Percentiles rank a stretch among this genome's conserved stretches.
Conservation (phyloP, 2,888 invertebrate genomes). For the Drosophila cognata region DNA sequence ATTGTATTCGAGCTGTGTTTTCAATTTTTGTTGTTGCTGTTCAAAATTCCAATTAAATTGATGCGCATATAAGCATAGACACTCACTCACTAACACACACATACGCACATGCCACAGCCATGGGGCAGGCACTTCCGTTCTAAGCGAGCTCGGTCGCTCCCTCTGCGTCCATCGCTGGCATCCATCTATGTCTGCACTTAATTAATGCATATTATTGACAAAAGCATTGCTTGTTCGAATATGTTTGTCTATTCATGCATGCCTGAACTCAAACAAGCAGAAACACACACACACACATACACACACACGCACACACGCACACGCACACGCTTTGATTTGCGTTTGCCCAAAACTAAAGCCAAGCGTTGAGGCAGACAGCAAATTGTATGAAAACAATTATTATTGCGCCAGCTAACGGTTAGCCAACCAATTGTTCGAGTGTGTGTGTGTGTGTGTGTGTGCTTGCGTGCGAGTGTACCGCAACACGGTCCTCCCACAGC, state of each 20-base stretch:
- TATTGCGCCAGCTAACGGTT: conserved; percentile 49
- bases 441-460: neutral
- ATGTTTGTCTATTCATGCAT: conserved; percentile 71
- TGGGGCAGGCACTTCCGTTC: conserved; percentile 30
- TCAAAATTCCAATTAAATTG: conserved; percentile 70
- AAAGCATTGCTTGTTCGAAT: conserved; percentile 64
- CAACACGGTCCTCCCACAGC: neutral
- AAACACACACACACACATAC: conserved; percentile 12
- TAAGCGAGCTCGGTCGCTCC: conserved; percentile 10
- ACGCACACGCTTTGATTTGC: conserved; percentile 66
- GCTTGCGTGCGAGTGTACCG: neutral
- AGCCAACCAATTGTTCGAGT: conserved; percentile 26
- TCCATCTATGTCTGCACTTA: conserved; percentile 69
- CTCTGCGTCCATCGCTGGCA: conserved; percentile 26
- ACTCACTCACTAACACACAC: conserved; percentile 32
- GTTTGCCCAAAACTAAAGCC: conserved; percentile 59
- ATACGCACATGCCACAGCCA: neutral
- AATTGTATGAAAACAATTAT: conserved; percentile 74
- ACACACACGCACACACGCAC: conserved; percentile 15
- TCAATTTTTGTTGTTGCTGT: conserved; percentile 5
- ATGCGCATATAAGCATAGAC: conserved; percentile 38
- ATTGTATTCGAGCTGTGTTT: conserved; percentile 43
- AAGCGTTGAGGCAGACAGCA: conserved; percentile 49
- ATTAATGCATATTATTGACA: conserved; percentile 78
- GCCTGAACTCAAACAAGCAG: conserved; percentile 41